Base-by-base conservation (phyloP, 2,797 vertebrate species). In the Hyperoplus lanceolatus region DNA sequence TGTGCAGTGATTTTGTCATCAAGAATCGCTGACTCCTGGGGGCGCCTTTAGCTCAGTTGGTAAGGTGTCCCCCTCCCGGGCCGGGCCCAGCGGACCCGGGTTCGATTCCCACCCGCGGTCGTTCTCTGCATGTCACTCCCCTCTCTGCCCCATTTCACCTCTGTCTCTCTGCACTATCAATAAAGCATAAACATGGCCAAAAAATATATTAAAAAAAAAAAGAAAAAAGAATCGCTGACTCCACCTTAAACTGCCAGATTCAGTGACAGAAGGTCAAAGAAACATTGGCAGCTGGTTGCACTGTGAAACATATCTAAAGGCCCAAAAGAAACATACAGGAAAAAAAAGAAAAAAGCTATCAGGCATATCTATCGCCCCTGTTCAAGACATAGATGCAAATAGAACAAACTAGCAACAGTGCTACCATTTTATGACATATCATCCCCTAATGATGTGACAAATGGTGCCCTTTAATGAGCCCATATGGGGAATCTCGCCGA, bases 261-360 rank as follows among this genome's bases (percentile, higher is more conserved):
- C 63, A 1, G 61, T 21, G 41, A 61, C 78, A 85, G 83, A 81
- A 89, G 82, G 81, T 70, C 8, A 65, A 63, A 67, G 63, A 79
- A 75, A 79, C 64, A 41, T 3, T 56, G 77, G 59, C 84, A 86
- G 84, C 78, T 84, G 79, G 75, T 58, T 62, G 78, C n/a, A 66
- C 79, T 79, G 75, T 5, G 56, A 80, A 86, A 81, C 70, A 82
- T 62, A 80, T 49, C 77, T 14, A 51, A 72, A 43, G 71, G 79
- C 73, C 76, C 77, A 61, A 70, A 73, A 74, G 46, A 43, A 29
- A 29, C 29, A 29, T 29, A 29, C 29, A 29, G 29, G 29, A 29
- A 53, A 5, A 5, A 68, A 39, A 55, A 82, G 63, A 72, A 76
- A 13, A 0, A 8, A 60, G 41, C 42, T 15, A 36, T 85, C 56